phyloP scores from a whole-genome alignment of 1,140 invertebrate genomes.

The Dendroctonus valens region DNA sequence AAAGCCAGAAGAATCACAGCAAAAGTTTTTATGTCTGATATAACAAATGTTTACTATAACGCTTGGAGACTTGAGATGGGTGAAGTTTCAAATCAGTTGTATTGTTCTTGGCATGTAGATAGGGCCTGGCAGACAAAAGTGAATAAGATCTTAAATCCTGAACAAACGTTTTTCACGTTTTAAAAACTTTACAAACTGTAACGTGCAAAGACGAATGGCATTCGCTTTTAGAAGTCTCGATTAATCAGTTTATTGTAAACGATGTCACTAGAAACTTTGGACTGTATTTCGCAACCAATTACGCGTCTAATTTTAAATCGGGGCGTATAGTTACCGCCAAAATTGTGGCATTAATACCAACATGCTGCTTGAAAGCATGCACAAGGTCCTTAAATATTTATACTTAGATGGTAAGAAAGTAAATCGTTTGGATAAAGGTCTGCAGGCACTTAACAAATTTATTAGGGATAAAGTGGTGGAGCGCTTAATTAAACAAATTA shows the following conservation, averaged over 20 bases:
- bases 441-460: conserved; percentile 23
- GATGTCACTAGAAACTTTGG: conserved; percentile 12
- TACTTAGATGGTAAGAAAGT: conserved; percentile 32
- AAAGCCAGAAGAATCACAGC: conserved; percentile 15
- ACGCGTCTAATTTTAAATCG: conserved; percentile 1
- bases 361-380: conserved; percentile 34
- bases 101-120: conserved; percentile 34
- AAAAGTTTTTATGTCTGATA: conserved; percentile 35
- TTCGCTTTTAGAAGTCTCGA: neutral
- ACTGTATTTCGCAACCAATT: conserved; percentile 26
- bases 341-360: conserved; percentile 26
- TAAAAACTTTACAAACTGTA: conserved; percentile 21
- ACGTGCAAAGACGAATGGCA: neutral
- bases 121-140: conserved; percentile 33
- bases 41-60: conserved; percentile 22
- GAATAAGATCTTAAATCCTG: conserved; percentile 29
- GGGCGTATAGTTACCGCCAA: conserved; percentile 35
- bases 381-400: conserved; percentile 28
- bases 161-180: conserved; percentile 31
- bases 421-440: conserved; percentile 31
- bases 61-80: conserved; percentile 34
- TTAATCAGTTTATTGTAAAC: neutral
- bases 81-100: conserved; percentile 8
- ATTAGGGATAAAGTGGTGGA: conserved; percentile 32
- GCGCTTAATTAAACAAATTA: conserved; percentile 20